A percentile compares a stretch with the other conserved stretches of the same genome.
Evolutionary conservation across 2,797 vertebrate genomes (phyloP).

Genomic region (Semotilus atromaculatus): DNA sequence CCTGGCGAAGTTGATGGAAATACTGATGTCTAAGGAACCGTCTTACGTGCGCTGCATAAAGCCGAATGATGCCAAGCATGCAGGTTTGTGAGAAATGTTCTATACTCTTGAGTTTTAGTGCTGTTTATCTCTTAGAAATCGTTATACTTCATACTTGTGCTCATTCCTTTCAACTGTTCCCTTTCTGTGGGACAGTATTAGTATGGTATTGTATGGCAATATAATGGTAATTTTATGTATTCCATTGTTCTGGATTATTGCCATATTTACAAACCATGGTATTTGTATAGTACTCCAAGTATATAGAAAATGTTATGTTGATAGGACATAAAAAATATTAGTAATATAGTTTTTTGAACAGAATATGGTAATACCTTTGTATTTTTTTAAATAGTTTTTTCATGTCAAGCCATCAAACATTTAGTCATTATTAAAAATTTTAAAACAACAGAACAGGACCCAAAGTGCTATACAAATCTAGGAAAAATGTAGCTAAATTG

Average conservation of each 20-base stretch:
- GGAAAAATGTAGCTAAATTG: not conserved
- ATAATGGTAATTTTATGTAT: not conserved
- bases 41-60: conserved; percentile 98
- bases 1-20: conserved; percentile 95
- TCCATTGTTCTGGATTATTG: not conserved
- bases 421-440: not conserved
- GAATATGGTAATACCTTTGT: not conserved
- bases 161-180: not conserved
- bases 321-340: not conserved
- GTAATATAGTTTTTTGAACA: not conserved
- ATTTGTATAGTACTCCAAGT: not conserved
- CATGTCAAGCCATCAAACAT: not conserved
- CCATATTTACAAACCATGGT: not conserved
- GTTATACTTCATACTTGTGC: not conserved
- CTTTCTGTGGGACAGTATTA: not conserved
- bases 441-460: not conserved
- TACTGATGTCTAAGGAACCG: conserved; percentile 98
- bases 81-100: conserved; percentile 76
- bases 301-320: not conserved
- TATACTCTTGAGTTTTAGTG: not conserved
- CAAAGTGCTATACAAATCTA: not conserved
- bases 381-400: not conserved
- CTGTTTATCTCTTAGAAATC: not conserved
- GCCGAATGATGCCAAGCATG: conserved; percentile 96
- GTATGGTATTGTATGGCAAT: not conserved